These are phyloP conservation scores for Lutjanus campechanus DNA, from an alignment of 2,797 vertebrate genomes.

Conservation along the genomic window DNA sequence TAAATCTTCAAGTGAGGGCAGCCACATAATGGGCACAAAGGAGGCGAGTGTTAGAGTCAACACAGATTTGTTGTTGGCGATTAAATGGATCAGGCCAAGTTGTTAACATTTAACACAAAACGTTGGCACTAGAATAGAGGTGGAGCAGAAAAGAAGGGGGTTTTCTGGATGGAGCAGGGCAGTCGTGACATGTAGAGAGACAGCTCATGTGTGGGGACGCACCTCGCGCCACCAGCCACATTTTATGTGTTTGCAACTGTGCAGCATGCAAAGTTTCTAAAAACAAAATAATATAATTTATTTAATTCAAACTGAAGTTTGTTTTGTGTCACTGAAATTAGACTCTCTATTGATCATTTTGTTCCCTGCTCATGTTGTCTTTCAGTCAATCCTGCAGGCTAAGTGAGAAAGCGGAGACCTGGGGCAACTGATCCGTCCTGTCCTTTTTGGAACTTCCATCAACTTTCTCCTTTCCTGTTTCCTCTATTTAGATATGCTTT, in stretches of 20 bases:
- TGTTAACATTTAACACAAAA: conserved; percentile 94
- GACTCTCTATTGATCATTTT: not conserved
- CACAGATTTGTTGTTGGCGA: conserved; percentile 90
- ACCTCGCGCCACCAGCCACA: not conserved
- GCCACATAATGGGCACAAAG: conserved; percentile 91
- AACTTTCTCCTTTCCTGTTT: no score
- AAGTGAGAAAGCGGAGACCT: not conserved
- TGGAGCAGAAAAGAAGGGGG: conserved; percentile 70
- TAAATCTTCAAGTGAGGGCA: conserved; percentile 96
- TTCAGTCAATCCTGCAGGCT: not conserved
- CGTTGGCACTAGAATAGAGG: conserved; percentile 86
- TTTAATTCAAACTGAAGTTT: not conserved
- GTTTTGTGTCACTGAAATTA: not conserved
- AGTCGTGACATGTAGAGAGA: conserved; percentile 50
- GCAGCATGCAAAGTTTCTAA: not conserved
- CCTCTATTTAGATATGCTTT: no score
- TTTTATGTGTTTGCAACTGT: not conserved
- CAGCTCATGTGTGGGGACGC: conserved; percentile 44
- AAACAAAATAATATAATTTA: not conserved
- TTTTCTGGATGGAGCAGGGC: conserved; percentile 64
- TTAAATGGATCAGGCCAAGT: conserved; percentile 87
- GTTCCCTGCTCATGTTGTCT: not conserved
- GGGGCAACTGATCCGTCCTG: no score
- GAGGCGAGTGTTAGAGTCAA: conserved; percentile 90
- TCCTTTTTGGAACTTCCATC: no score